Conservation (phyloP, 1,140 invertebrate species). For the Plectrocnemia conspersa region DNA sequence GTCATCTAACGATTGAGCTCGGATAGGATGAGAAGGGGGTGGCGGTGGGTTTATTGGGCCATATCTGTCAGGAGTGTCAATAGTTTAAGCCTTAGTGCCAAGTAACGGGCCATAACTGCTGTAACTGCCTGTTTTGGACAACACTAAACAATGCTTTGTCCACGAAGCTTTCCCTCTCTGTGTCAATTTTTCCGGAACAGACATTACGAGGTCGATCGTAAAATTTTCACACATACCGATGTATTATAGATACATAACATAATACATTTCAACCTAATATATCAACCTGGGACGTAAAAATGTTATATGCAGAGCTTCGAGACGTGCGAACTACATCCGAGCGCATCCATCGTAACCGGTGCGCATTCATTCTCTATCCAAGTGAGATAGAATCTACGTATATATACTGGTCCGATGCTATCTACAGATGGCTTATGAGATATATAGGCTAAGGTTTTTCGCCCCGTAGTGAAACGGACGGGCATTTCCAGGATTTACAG, state of each 20-base stretch:
- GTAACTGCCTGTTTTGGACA: slow-evolving; percentile 20
- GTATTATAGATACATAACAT: not conserved
- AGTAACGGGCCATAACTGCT: slow-evolving; percentile 22
- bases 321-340: slow-evolving; percentile 34
- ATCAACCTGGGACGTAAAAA: not conserved
- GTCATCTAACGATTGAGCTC: slow-evolving; percentile 29
- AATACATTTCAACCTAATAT: slow-evolving; percentile 1
- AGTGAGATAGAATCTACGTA: not conserved
- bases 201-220: slow-evolving; percentile 4
- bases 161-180: slow-evolving; percentile 9
- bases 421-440: slow-evolving; percentile 30
- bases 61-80: slow-evolving; percentile 29
- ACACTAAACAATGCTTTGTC: slow-evolving; percentile 17
- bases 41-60: slow-evolving; percentile 26
- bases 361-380: slow-evolving; percentile 11
- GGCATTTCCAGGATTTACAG: slow-evolving; percentile 21
- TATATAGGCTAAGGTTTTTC: slow-evolving; percentile 7
- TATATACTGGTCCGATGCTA: slow-evolving; percentile 24
- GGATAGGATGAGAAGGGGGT: slow-evolving; percentile 19
- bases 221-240: not conserved
- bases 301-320: slow-evolving; percentile 1
- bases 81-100: slow-evolving; percentile 12
- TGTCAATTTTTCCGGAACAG: not conserved
- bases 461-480: not conserved
- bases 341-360: not conserved